Percentiles rank a stretch among this genome's conserved stretches.
Conservation (phyloP, 2,888 invertebrate species). For the Cremastobaeus sp. region DNA sequence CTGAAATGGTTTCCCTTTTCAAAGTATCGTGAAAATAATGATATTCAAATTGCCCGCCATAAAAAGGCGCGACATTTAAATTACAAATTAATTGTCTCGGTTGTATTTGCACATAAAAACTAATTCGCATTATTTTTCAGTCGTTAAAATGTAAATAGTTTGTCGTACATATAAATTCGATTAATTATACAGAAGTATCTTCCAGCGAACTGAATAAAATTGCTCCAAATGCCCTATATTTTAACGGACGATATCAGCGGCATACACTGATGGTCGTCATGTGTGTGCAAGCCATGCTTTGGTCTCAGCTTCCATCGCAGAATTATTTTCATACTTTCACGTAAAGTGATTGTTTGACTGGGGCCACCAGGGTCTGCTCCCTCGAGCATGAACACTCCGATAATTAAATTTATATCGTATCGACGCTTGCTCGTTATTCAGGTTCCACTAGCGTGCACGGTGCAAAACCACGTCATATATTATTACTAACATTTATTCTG, state of each 20-base stretch:
- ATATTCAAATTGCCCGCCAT: too few relatives aligned
- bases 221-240: slow-evolving; percentile 41
- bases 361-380: slow-evolving; percentile 72
- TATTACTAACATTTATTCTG: slow-evolving; percentile 50
- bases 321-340: slow-evolving; percentile 78
- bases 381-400: slow-evolving; percentile 74
- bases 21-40: too few relatives aligned
- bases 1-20: too few relatives aligned
- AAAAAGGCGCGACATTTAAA: too few relatives aligned
- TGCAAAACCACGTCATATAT: slow-evolving; percentile 52
- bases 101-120: neutral
- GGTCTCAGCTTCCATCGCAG: slow-evolving; percentile 66
- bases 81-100: too few relatives aligned
- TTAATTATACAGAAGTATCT: slow-evolving; percentile 4
- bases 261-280: slow-evolving; percentile 31
- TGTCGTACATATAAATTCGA: neutral
- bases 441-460: slow-evolving; percentile 50
- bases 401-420: slow-evolving; percentile 77
- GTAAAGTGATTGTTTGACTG: slow-evolving; percentile 77
- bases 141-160: slow-evolving; percentile 2
- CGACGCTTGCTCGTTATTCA: slow-evolving; percentile 64
- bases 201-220: slow-evolving; percentile 13
- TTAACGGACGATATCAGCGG: slow-evolving; percentile 49
- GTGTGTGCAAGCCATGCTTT: slow-evolving; percentile 28
- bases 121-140: neutral